Evolutionary conservation across 30 jellyfish, hydroid and myxozoan species (phyloP).

Genomic region (Mastigias papua): DNA sequence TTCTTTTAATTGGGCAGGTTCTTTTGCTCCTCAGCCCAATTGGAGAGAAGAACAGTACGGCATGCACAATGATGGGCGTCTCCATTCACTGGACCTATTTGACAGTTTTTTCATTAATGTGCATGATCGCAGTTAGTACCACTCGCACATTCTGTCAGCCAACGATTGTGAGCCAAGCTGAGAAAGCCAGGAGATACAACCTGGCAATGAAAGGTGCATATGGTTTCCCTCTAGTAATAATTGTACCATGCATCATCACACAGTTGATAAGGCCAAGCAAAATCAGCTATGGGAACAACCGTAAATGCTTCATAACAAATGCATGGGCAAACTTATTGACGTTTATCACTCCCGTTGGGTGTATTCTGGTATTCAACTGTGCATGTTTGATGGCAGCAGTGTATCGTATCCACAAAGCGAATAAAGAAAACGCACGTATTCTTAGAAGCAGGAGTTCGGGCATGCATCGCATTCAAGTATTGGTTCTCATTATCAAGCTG

Average conservation of each 20-base stretch:
- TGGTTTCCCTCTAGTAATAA: constrained; percentile 43
- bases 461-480: constrained; percentile 28
- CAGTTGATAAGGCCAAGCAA: constrained; percentile 31
- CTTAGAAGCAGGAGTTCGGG: constrained; percentile 5
- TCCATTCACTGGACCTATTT: constrained; percentile 51
- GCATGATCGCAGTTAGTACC: constrained; percentile 28
- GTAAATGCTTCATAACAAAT: constrained; percentile 59
- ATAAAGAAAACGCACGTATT: constrained; percentile 4
- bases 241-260: constrained; percentile 41
- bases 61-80: constrained; percentile 30
- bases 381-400: constrained; percentile 42
- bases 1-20: constrained; percentile 27
- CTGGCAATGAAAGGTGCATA: constrained; percentile 35
- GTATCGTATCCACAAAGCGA: constrained; percentile 27
- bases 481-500: constrained; percentile 24
- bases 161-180: constrained; percentile 1
- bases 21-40: constrained; percentile 9
- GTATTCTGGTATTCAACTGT: constrained; percentile 26
- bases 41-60: not conserved
- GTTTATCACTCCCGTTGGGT: constrained; percentile 51
- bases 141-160: constrained; percentile 64
- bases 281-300: constrained; percentile 41
- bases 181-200: constrained; percentile 19
- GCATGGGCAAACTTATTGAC: constrained; percentile 51
- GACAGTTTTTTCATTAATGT: constrained; percentile 43